Evolutionary conservation across 2,113 vertebrate genomes (phyloP).

Genomic region (Ivindomyrus marchei): DNA sequence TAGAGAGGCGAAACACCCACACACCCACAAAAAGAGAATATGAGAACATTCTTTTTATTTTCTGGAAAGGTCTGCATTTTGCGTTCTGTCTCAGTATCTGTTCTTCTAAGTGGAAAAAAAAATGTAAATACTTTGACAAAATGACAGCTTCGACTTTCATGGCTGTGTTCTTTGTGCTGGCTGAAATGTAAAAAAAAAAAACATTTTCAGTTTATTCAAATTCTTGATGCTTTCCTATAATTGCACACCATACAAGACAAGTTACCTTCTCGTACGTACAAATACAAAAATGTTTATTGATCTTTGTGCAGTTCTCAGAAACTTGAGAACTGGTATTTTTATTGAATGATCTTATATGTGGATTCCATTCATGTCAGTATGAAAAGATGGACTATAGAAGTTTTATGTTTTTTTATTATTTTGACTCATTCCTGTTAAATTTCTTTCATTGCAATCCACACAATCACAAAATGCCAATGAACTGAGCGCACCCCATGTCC

Average conservation of each 20-base stretch:
- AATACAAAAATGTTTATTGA: constrained; percentile 27
- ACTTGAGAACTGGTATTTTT: constrained; percentile 24
- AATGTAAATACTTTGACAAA: constrained; percentile 18
- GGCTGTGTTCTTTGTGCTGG: constrained; percentile 34
- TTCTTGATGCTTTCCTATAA: constrained; percentile 19
- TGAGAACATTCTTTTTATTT: constrained; percentile 16
- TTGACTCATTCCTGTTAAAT: constrained; percentile 7
- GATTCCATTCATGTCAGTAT: constrained; percentile 27
- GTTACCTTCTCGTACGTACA: constrained; percentile 31
- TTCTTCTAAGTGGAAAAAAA: not conserved
- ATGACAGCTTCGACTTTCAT: not conserved
- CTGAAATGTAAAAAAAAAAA: not conserved
- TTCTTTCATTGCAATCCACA: constrained; percentile 8
- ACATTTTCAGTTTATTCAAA: constrained; percentile 23
- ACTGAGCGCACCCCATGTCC: constrained; percentile 14
- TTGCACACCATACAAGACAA: constrained; percentile 24
- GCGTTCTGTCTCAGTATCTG: constrained; percentile 15
- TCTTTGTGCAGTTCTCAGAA: not conserved
- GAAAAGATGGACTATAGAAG: constrained; percentile 31
- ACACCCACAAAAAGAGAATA: constrained; percentile 16
- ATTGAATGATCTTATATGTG: constrained; percentile 24
- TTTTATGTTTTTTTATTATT: not conserved
- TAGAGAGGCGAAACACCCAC: constrained; percentile 30
- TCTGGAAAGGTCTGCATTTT: constrained; percentile 16
- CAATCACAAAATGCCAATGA: constrained; percentile 25